Evolutionary conservation across 2,888 invertebrate genomes (phyloP), one percentile per base, ranked within the genome.

Genomic region (Troilus luridus): DNA sequence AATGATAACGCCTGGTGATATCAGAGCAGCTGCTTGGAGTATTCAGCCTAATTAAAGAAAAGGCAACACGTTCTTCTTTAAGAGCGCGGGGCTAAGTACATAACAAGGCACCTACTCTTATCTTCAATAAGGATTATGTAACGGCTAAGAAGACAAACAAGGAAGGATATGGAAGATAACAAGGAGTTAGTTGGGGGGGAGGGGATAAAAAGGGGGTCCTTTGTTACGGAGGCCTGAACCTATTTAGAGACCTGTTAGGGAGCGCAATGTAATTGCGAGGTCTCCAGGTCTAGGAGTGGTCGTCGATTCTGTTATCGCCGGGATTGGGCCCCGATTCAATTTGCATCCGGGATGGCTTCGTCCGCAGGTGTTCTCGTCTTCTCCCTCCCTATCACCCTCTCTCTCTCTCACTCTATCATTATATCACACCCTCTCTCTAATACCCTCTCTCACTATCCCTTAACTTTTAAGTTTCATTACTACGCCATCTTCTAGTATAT

Each of bases 301-400:
- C 27, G 77, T 11, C 27, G 77, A 81, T 56, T 56, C 54, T 81
- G 14, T 81, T 81, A 81, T 54, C 14, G 24, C 21, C 21, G 2
- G 81, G 81, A 81, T 81, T 81, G 81, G 81, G 21, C 21, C 54
- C 77, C 8, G 81, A 81, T 81, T 21, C 81, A 81, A 81, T 81
- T 81, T 81, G 21, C 54, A 81, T 27, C 6, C 14, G 41, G 54
- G 81, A 72, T 72, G 72, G 24, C 24, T 24, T 24, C 27, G 24
- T 72, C 72, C 72, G 24, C 72, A 72, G 72, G 14, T 72, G 72
- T 12, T 14, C 72, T 14, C 0, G 67, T 7, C 10, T 59, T 14
- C 14, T 14, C 14, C 7, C 14, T 59, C 59, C 7, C 59, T 14
- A 8, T 12, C 24, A 5, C 72, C 14, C 72, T 72, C 19, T 0